These are phyloP conservation scores for Alosa sapidissima DNA, from an alignment of 2,797 vertebrate genomes.

Conservation along the genomic window DNA sequence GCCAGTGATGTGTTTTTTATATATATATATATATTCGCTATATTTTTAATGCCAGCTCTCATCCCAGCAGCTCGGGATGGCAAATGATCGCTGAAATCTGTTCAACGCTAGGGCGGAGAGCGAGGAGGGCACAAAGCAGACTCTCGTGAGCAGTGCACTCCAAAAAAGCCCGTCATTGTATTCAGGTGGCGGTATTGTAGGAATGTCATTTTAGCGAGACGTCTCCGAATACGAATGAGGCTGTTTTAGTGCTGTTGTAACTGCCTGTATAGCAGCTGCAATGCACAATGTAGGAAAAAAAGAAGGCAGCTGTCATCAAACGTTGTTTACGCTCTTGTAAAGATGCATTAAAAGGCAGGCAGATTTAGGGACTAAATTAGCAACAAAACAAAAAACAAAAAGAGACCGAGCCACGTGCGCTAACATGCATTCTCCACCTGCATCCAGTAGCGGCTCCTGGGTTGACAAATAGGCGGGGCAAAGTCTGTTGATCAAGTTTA, in stretches of 20 bases:
- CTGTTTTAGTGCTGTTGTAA: neutral
- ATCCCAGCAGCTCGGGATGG: neutral
- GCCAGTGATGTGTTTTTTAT: neutral
- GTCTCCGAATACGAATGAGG: neutral
- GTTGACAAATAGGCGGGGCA: no score
- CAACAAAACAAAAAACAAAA: constrained; percentile 27
- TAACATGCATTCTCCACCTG: constrained; percentile 38
- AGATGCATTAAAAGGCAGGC: neutral
- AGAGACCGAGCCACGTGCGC: constrained; percentile 15
- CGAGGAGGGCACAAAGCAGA: neutral
- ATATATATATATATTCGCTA: neutral
- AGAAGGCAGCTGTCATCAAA: neutral
- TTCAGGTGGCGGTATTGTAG: neutral
- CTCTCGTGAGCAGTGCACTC: neutral
- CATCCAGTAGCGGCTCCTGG: no score
- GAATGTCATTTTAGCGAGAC: neutral
- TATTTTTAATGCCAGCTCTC: neutral
- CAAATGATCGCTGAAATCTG: neutral
- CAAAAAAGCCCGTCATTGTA: neutral
- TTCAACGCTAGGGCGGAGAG: neutral
- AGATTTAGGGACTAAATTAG: constrained; percentile 37
- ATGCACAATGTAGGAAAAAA: neutral
- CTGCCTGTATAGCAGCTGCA: neutral
- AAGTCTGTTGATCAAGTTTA: no score
- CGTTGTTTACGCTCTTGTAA: neutral